Evolutionary conservation across 1,140 invertebrate genomes (phyloP), one percentile per base, ranked within the genome.

Genomic region (Caenorhabditis brenneri): DNA sequence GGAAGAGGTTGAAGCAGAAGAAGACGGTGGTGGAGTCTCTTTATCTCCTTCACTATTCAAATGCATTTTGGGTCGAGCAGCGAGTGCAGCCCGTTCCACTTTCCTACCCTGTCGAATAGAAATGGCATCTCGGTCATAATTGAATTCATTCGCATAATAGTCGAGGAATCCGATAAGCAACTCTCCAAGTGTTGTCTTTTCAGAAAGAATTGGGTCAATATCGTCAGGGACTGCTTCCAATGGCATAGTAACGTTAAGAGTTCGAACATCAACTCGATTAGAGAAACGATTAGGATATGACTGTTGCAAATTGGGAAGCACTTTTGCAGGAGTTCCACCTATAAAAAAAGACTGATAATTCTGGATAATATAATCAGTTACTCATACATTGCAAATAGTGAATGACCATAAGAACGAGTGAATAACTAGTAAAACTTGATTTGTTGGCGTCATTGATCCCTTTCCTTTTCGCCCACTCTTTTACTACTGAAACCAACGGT

Each of bases 341-440:
- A 42, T n/a, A 85, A 65, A 82, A 22, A n/a, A n/a, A n/a, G n/a
- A n/a, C n/a, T n/a, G n/a, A n/a, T n/a, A n/a, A n/a, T n/a, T n/a
- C n/a, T n/a, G n/a, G n/a, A n/a, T n/a, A n/a, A n/a, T n/a, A n/a
- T n/a, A 60, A 29, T 9, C 69, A 42, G n/a, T 24, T 78, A 31
- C 31, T 74, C 84, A 55, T 15, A 85, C 95, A 95, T 92, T 99
- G 97, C 85, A 99, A 93, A 92, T 95, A 99, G 92, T 98, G 96
- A 88, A 99, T 94, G 29, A 97, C 95, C 97, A 99, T 98, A 51
- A 99, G 93, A 15, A 95, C 95, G 81, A 97, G 93, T n/a, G 96
- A 97, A 91, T 99, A 99, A 89, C 96, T 97, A 0, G 96, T 98
- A 65, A 99, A 94, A 65, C 96, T 98, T 93, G 95, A 95, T 69